Base-by-base conservation (phyloP, 2,113 vertebrate genomes). In the Pseudorasbora parva region DNA sequence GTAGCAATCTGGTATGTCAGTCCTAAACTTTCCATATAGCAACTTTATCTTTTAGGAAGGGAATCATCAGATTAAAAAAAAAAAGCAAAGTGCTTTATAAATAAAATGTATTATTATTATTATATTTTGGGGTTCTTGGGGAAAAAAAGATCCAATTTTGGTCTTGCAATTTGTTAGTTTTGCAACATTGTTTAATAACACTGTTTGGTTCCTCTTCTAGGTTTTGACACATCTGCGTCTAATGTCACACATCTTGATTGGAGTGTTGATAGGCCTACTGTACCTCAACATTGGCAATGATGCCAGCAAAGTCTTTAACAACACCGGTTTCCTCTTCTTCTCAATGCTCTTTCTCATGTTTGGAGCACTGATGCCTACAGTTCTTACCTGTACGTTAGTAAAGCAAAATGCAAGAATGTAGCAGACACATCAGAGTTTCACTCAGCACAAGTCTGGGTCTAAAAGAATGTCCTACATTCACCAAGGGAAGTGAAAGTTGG, bases 261-360 rank as follows among this genome's bases (percentile, higher is more conserved):
- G 98, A 0, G 96, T 99, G 37, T 92, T 99, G 86, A 98, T 99
- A 1, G 98, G 98, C 69, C 93, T 99, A 81, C 96, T 99, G 78
- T 99, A 99, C 93, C 94, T 99, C 84, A 96, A 98, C 88, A 99
- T 99, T 0, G 97, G 97, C 33, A 95, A 98, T 0, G 97, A 99
- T 0, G 98, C 98, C 68, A 96, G 95, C 94, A 99, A 98, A 86
- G 97, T 98, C 89, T 98, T 98, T 94, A 98, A 98, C 95, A 99
- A 99, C 94, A 98, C 96, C 0, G 97, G 97, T 88, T 99, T 98
- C 90, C 97, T 99, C 89, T 99, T 99, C 94, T 99, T 98, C 94
- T 99, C 98, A 91, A 98, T 99, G 97, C 94, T 99, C 27, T 99
- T 99, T 93, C 95, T 99, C 86, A 99, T 98, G 97, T 99, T 99